Evolutionary conservation across 1,140 invertebrate genomes (phyloP), one percentile per base, ranked within the genome.

Genomic region (Meloidogyne floridensis): DNA sequence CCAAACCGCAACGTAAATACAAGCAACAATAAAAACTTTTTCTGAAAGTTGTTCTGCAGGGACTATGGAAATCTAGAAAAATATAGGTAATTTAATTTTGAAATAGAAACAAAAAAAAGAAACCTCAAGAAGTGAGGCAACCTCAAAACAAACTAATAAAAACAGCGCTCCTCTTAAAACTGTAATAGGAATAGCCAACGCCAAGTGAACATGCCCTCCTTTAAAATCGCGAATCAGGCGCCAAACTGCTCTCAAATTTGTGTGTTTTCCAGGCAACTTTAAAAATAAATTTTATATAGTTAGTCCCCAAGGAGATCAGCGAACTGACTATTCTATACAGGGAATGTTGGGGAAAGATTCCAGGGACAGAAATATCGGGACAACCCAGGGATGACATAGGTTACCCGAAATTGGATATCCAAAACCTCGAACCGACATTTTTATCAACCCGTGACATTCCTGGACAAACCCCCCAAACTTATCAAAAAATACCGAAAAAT

Each of bases 81-180:
- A 8, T 32, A 42, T 18, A 6, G 10, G 15, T 13, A 43, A 72
- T 20, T 72, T 20, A 20, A 6, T 8, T 11, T 72, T 72, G 42
- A 72, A 72, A 72, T 6, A 72, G 7, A 72, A 18, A 72, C 70
- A 6, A 72, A 72, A 72, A 20, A 72, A 6, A 72, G 8, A 72
- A 69, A 82, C 81, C 73, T 87, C 86, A 59, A 87, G 43, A 65
- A 88, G 79, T 3, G 87, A 87, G 13, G 86, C 77, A 7, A 87
- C 85, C 72, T 87, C 87, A 75, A 87, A 87, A 65, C 86, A 87
- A 13, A 87, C 85, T n/a, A 87, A 81, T 10, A 87, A 74, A 43
- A 89, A 87, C 69, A 87, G 89, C 0, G 87, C 10, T n/a, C 87
- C 87, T 0, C 86, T 77, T 3, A 87, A 13, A 32, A 88, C 85